Evolutionary conservation across 23 tunicate species (phyloP).

Genomic region (Styela plicata): DNA sequence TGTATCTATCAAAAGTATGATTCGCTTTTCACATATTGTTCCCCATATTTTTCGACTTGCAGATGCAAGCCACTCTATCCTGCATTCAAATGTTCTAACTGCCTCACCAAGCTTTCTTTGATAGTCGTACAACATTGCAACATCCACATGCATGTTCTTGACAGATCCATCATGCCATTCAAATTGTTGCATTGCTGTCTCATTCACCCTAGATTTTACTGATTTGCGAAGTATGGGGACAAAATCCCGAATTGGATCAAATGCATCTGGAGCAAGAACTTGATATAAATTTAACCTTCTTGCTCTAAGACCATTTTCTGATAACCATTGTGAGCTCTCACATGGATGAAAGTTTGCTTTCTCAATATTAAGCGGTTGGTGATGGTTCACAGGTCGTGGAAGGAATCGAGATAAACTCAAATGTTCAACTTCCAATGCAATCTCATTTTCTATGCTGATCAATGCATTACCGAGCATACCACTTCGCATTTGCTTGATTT

Average conservation of each 20-base stretch:
- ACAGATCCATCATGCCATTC: conserved; percentile 92
- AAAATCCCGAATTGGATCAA: conserved; percentile 82
- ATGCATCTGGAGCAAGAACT: conserved; percentile 91
- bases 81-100: conserved; percentile 62
- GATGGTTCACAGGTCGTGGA: conserved; percentile 91
- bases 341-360: conserved; percentile 77
- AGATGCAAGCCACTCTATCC: conserved; percentile 86
- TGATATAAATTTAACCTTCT: conserved; percentile 68
- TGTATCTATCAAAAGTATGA: conserved; percentile 72
- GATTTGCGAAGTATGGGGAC: conserved; percentile 82
- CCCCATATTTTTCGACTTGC: conserved; percentile 94
- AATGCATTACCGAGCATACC: conserved; percentile 98
- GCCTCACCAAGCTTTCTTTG: conserved; percentile 75
- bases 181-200: conserved; percentile 91
- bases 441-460: conserved; percentile 92
- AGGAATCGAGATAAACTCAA: conserved; percentile 62
- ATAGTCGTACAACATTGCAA: conserved; percentile 79
- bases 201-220: conserved; percentile 75
- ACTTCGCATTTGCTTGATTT: conserved; percentile 88
- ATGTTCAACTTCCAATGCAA: conserved; percentile 66
- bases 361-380: conserved; percentile 76
- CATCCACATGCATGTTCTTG: conserved; percentile 93
- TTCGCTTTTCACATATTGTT: conserved; percentile 75
- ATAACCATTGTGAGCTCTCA: conserved; percentile 53
- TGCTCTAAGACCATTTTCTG: conserved; percentile 64